Evolutionary conservation across 2,797 vertebrate species (phyloP), one percentile per base, ranked within the genome.

Genomic region (Furcifer pardalis): DNA sequence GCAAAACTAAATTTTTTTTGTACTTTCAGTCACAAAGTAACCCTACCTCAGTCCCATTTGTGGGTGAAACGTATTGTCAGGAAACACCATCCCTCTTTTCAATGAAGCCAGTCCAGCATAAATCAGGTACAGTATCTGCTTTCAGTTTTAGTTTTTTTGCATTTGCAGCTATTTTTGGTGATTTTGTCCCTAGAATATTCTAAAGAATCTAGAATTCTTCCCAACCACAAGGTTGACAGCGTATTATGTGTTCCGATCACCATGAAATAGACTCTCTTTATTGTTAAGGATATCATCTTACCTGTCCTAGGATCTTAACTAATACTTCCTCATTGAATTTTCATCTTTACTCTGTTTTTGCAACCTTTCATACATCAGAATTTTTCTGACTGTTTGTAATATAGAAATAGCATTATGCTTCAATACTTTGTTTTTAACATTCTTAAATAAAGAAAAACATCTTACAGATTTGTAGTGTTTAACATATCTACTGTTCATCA

Each of bases 11-110:
- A 73, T 62, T 0, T 74, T 1, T 66, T 84, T 82, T 83, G 94
- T 93, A 88, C 84, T 94, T 95, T 91, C 93, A 95, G 94, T 94
- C 94, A 90, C 94, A 95, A 95, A 96, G 90, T 82, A 94, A 88
- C 89, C 88, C 86, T 95, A 91, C 91, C 87, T 90, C 93, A 90
- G 95, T 95, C 93, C 94, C 88, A 85, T 87, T 89, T 91, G 96
- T 93, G 88, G 94, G 96, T 91, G 88, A 87, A 91, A 87, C 40
- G 76, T 80, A 81, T 90, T 72, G 69, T 86, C 2, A 7, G 75
- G 79, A 71, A 91, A 69, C 93, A 82, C 91, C 82, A 84, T 63
- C 81, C 83, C 79, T 91, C 76, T 90, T 91, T 91, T 89, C 73
- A 30, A 0, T 91, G 89, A 91, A 91, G 88, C 91, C 92, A 89